Percentiles rank a stretch among this genome's conserved stretches.
phyloP scores from a whole-genome alignment of 2,888 invertebrate genomes.

The Cheilosia vernalis region DNA sequence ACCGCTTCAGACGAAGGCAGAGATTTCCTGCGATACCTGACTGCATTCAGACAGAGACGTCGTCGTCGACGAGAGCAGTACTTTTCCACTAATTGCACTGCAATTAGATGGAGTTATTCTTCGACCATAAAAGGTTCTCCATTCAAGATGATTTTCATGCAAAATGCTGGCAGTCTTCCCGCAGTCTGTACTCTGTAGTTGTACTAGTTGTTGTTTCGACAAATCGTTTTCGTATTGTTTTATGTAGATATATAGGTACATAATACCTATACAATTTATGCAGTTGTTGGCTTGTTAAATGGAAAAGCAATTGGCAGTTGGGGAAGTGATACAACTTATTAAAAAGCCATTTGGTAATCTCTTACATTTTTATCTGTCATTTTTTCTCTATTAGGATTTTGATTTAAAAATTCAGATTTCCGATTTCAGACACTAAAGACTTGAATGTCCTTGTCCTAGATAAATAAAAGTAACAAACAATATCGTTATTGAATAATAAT shows the following conservation, averaged over 20 bases:
- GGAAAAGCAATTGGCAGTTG: conserved; percentile 16
- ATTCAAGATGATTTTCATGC: conserved; percentile 34
- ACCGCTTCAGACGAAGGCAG: conserved; percentile 25
- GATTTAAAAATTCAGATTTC: neutral
- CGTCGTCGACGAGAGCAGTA: conserved; percentile 32
- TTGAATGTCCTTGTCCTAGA: no score
- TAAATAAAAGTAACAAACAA: no score
- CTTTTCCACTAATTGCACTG: conserved; percentile 64
- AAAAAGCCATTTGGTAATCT: conserved; percentile 36
- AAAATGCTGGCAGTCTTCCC: conserved; percentile 2
- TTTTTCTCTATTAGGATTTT: conserved; percentile 4
- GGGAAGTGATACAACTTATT: conserved; percentile 10
- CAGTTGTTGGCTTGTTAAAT: conserved; percentile 25
- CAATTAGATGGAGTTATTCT: conserved; percentile 67
- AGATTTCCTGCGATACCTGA: conserved; percentile 51
- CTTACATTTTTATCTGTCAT: conserved; percentile 15
- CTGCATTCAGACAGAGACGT: conserved; percentile 17
- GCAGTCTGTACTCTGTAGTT: neutral
- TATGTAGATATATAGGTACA: neutral
- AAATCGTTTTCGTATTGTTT: conserved; percentile 24
- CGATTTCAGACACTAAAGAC: neutral
- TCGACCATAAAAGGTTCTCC: conserved; percentile 55
- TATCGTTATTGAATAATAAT: no score
- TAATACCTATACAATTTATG: neutral
- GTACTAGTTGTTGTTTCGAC: neutral